These are phyloP conservation scores for Polyodon spathula DNA, from an alignment of 2,113 vertebrate species.

Conservation along the genomic window DNA sequence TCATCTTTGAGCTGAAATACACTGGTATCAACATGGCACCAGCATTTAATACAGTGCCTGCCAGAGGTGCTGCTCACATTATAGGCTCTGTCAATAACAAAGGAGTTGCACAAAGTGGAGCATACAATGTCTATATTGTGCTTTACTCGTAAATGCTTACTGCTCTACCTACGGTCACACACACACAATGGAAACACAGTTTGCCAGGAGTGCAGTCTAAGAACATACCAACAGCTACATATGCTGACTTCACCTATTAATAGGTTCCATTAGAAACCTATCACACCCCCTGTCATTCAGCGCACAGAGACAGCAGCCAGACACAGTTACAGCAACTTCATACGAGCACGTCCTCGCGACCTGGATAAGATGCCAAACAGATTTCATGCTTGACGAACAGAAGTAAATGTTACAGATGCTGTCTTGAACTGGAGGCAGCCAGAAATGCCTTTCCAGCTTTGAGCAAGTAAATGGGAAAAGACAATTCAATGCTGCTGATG, in stretches of 20 bases:
- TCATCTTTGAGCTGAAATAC: conserved; percentile 18
- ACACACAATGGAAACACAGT: background rate
- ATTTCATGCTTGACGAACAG: conserved; percentile 48
- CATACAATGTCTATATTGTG: background rate
- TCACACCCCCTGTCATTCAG: background rate
- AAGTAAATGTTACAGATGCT: conserved; percentile 30
- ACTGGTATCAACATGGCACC: conserved; percentile 19
- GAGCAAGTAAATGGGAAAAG: too few species aligned
- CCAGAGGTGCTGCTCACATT: background rate
- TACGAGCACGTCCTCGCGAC: conserved; percentile 22
- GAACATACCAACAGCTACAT: conserved; percentile 11
- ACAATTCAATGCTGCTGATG: too few species aligned
- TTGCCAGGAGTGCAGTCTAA: conserved; percentile 22
- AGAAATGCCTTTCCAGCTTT: background rate
- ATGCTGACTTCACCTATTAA: background rate
- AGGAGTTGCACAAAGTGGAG: background rate
- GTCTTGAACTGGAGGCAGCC: background rate
- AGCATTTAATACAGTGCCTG: conserved; percentile 2
- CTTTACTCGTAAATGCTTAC: background rate
- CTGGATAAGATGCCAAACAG: conserved; percentile 39
- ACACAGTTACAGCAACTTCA: conserved; percentile 43
- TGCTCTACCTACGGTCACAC: background rate
- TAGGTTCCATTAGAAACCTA: conserved; percentile 12
- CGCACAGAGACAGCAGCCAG: conserved; percentile 33
- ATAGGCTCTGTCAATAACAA: background rate